Percentiles rank a stretch among this genome's conserved stretches.
Evolutionary conservation across 2,113 vertebrate genomes (phyloP).

Genomic region (Ia io): DNA sequence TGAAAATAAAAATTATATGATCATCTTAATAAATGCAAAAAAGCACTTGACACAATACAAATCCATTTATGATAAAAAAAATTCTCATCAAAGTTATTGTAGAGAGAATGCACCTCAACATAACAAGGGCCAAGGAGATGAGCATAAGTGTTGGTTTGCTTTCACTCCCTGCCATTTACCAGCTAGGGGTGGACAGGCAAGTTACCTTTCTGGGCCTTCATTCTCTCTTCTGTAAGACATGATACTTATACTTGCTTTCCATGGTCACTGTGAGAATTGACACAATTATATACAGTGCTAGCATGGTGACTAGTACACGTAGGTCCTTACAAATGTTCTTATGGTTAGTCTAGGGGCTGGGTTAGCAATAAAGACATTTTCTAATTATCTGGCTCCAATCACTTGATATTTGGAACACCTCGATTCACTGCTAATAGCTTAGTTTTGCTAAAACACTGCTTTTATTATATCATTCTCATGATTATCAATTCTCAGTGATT

Average conservation of each 20-base stretch:
- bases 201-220: not conserved
- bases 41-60: not conserved
- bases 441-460: not conserved
- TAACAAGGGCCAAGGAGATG: not conserved
- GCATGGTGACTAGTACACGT: not conserved
- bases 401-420: not conserved
- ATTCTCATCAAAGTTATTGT: not conserved
- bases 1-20: not conserved
- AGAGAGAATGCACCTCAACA: not conserved
- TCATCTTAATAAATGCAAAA: not conserved
- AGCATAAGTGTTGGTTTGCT: not conserved
- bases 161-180: not conserved
- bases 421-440: not conserved
- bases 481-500: conserved; percentile 1
- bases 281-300: not conserved
- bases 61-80: not conserved
- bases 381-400: not conserved
- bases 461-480: not conserved
- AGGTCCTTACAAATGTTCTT: not conserved
- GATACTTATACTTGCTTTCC: not conserved
- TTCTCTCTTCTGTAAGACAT: not conserved
- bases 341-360: not conserved
- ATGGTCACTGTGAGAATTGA: not conserved
- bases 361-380: conserved; percentile 2
- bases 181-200: not conserved